Evolutionary conservation across 2,888 invertebrate species (phyloP).

Genomic region (Aphidius colemani): DNA sequence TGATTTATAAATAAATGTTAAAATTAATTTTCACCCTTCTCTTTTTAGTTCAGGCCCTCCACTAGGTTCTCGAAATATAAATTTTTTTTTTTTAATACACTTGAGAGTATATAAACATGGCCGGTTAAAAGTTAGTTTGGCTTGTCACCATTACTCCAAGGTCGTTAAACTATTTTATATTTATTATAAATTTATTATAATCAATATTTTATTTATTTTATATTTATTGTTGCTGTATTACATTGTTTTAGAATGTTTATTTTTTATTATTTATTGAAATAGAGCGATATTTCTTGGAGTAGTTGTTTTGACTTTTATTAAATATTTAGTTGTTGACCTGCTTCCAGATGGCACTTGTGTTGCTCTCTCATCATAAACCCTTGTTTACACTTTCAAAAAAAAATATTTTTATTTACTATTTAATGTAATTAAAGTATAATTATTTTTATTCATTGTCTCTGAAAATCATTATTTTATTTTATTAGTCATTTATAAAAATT

Average conservation of each 20-base stretch:
- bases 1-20: slow-evolving; percentile 18
- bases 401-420: too few species aligned
- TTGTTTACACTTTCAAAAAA: too few species aligned
- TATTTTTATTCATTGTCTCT: too few species aligned
- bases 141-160: slow-evolving; percentile 51
- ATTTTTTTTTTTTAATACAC: slow-evolving; percentile 45
- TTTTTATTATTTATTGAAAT: too few species aligned
- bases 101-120: slow-evolving; percentile 56
- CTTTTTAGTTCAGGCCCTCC: slow-evolving; percentile 31
- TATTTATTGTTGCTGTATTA: too few species aligned
- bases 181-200: background rate
- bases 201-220: background rate
- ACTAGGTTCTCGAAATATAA: slow-evolving; percentile 4
- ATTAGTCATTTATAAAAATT: too few species aligned
- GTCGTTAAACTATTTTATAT: slow-evolving; percentile 54
- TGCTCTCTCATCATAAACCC: too few species aligned
- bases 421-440: too few species aligned
- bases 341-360: slow-evolving; percentile 34
- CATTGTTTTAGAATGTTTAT: too few species aligned
- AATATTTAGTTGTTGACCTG: slow-evolving; percentile 46
- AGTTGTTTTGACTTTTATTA: slow-evolving; percentile 46
- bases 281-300: slow-evolving; percentile 7
- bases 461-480: too few species aligned
- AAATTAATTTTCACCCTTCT: slow-evolving; percentile 29
- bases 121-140: slow-evolving; percentile 44